A percentile compares a stretch with the other conserved stretches of the same genome.
Conservation (phyloP, 2,113 vertebrate species). For the Macheiramphus alcinus region DNA sequence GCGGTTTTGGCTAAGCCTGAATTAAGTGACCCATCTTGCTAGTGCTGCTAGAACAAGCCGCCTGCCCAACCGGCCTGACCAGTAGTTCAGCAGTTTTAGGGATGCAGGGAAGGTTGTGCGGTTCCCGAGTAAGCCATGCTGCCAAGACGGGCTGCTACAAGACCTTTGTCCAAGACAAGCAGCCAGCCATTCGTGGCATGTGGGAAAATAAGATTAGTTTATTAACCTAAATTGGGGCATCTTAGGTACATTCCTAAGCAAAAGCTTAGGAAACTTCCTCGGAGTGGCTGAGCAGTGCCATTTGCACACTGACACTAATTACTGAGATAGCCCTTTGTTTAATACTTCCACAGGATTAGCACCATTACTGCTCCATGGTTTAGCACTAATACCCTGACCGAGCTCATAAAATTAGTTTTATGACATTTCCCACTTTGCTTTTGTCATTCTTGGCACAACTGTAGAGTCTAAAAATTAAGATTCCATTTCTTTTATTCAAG, state of each 20-base stretch:
- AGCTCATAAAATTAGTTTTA: conserved; percentile 54
- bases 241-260: conserved; percentile 23
- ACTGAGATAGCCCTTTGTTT: conserved; percentile 47
- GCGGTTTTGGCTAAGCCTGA: background rate
- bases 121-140: background rate
- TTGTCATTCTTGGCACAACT: conserved; percentile 63
- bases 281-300: background rate
- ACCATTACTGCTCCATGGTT: conserved; percentile 22
- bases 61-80: background rate
- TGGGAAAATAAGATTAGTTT: conserved; percentile 40
- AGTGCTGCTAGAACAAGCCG: background rate
- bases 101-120: background rate
- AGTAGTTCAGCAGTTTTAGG: background rate
- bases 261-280: background rate
- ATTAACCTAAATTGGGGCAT: conserved; percentile 25
- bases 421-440: conserved; percentile 50
- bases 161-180: background rate
- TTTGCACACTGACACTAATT: conserved; percentile 41
- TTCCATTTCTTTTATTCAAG: conserved; percentile 69
- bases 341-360: conserved; percentile 22
- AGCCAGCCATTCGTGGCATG: background rate
- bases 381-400: conserved; percentile 26
- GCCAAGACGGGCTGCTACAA: background rate
- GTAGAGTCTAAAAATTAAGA: conserved; percentile 40
- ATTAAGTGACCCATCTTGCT: background rate